Base-by-base conservation (phyloP, 2,888 invertebrate genomes). In the Eilema depressum region DNA sequence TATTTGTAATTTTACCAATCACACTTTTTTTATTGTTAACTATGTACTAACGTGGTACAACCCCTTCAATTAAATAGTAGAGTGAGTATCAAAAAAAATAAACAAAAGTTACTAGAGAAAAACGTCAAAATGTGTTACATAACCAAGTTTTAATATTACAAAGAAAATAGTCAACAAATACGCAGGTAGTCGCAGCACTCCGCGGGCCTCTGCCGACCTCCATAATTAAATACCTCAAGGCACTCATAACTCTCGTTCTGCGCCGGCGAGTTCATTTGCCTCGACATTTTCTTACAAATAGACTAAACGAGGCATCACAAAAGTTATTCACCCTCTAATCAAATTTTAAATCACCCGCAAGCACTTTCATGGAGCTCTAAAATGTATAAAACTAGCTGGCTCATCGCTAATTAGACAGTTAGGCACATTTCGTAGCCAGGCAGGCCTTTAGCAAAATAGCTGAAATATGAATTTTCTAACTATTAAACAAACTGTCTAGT, bases 191-290 rank as follows among this genome's bases (percentile, higher is more conserved):
- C 4, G 2, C 14, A 11, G 23, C 25, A 66, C 59, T 57, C 66
- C 12, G 7, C n/a, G 37, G 53, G 28, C 59, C 66, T 1, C 61
- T 61, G 56, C 17, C 59, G 47, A 60, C 41, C 47, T 67, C 67
- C 70, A 63, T 56, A 66, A 66, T 68, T 47, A 68, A 68, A 68
- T 68, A 68, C 62, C 68, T 56, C 53, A 30, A 17, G 68, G 68
- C 62, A 56, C 68, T 68, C 62, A 68, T 68, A 62, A 68, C 33
- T 68, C 62, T 62, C 62, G 28, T 56, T 28, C 56, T 53, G 62
- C 61, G 23, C 30, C 62, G 47, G 41, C 41, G 47, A 63, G 47
- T 68, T 68, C 62, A 68, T 68, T 68, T 68, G 33, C 53, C 47
- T 33, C 30, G 28, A 37, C 68, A 68, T 63, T 68, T 62, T 68